Evolutionary conservation across 2,888 invertebrate genomes (phyloP).

Genomic region (Philereme transversata): DNA sequence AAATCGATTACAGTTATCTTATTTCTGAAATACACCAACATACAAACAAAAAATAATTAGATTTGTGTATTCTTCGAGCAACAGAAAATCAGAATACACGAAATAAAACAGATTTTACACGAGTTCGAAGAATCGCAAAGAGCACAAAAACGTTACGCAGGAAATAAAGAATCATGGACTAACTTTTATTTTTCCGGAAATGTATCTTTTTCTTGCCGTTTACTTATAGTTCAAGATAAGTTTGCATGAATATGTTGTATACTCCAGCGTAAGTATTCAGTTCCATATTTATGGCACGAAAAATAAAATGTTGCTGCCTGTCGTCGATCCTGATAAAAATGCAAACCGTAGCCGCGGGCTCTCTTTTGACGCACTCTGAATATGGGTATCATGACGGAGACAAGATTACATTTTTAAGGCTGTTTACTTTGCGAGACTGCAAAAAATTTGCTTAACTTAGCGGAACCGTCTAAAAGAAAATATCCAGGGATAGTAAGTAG

Average conservation of each 20-base stretch:
- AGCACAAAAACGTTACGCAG: slow-evolving; percentile 42
- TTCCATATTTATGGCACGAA: slow-evolving; percentile 81
- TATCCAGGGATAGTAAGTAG: slow-evolving; percentile 34
- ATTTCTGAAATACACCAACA: neutral
- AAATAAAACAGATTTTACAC: slow-evolving; percentile 35
- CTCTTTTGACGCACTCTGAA: slow-evolving; percentile 63
- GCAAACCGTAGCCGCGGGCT: slow-evolving; percentile 77
- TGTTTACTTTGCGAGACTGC: slow-evolving; percentile 47
- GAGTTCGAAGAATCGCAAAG: slow-evolving; percentile 36
- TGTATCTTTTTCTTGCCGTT: slow-evolving; percentile 61
- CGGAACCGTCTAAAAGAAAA: slow-evolving; percentile 33
- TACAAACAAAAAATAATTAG: slow-evolving; percentile 6
- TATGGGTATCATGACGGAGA: slow-evolving; percentile 62
- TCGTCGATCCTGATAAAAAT: slow-evolving; percentile 80
- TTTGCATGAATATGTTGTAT: slow-evolving; percentile 74
- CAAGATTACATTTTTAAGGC: slow-evolving; percentile 61
- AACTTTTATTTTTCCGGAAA: slow-evolving; percentile 59
- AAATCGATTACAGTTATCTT: neutral
- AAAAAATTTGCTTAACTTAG: slow-evolving; percentile 52
- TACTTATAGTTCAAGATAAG: slow-evolving; percentile 79
- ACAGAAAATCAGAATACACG: slow-evolving; percentile 23
- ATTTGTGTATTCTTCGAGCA: slow-evolving; percentile 6
- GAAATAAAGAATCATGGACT: slow-evolving; percentile 43
- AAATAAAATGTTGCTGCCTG: slow-evolving; percentile 78
- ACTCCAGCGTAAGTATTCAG: slow-evolving; percentile 61